A percentile compares a stretch with the other conserved stretches of the same genome.
phyloP scores from a whole-genome alignment of 2,113 vertebrate genomes.

The Silurus meridionalis region DNA sequence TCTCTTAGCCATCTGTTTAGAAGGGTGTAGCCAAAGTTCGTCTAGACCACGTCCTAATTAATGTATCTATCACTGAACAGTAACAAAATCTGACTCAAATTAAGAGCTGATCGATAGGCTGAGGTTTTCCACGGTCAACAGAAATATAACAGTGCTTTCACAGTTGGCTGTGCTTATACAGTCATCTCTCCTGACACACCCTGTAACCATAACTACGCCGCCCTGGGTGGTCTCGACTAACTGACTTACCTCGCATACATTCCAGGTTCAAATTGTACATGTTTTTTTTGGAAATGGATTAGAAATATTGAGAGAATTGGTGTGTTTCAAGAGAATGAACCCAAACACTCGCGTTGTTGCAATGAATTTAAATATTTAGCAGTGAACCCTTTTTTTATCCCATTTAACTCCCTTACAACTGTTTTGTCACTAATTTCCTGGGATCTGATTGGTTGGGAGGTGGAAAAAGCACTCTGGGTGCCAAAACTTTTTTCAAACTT shows the following conservation, averaged over 20 bases:
- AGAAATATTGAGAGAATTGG: not conserved
- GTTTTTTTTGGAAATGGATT: not conserved
- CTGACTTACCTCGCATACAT: not conserved
- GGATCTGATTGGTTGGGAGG: not conserved
- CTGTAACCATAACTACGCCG: too few relatives aligned
- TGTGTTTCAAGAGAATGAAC: not conserved
- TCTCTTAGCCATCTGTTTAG: conserved; percentile 24
- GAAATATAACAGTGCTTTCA: not conserved
- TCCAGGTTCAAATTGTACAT: not conserved
- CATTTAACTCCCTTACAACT: not conserved
- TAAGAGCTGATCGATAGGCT: not conserved
- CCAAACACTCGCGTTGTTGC: too few relatives aligned
- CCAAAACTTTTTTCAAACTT: not conserved
- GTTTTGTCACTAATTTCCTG: not conserved
- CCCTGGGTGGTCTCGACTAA: too few relatives aligned
- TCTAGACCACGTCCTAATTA: not conserved
- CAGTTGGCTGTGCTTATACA: not conserved
- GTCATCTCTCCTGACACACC: not conserved
- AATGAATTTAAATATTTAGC: not conserved
- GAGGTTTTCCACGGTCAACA: not conserved
- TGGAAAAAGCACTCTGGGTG: not conserved
- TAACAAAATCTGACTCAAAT: not conserved
- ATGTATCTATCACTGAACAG: not conserved
- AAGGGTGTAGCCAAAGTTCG: not conserved
- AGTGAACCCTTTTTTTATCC: not conserved